phyloP scores from a whole-genome alignment of 2,113 vertebrate genomes.

The Petrocephalus zakoni region DNA sequence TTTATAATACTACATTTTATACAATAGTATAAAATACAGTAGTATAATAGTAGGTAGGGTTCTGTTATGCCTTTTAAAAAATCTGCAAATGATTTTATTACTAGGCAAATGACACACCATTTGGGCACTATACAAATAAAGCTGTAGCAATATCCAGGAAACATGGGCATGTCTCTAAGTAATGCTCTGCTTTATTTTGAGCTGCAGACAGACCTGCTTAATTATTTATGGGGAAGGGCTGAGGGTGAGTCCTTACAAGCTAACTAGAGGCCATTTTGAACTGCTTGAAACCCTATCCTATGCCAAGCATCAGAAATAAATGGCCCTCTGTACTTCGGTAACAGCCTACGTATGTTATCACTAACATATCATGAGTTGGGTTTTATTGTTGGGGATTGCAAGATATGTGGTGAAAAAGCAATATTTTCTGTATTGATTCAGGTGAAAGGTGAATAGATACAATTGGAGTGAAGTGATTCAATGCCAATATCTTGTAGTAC shows the following conservation, averaged over 20 bases:
- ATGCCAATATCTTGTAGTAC: background rate
- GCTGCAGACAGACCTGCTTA: background rate
- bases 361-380: background rate
- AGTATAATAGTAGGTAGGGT: background rate
- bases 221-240: constrained; percentile 19
- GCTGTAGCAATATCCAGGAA: background rate
- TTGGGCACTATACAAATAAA: no score
- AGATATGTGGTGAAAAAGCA: background rate
- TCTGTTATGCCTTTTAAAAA: background rate
- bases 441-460: background rate
- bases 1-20: background rate
- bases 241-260: background rate
- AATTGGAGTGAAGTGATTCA: background rate
- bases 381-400: background rate
- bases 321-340: background rate
- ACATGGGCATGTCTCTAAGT: background rate
- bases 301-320: background rate
- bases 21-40: no score
- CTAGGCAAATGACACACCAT: background rate
- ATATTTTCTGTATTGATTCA: background rate
- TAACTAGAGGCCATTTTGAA: constrained; percentile 23
- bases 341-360: background rate
- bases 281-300: background rate
- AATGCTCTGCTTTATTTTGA: background rate
- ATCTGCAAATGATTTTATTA: background rate